Evolutionary conservation across 2,888 invertebrate species (phyloP).

Genomic region (Hydriomena furcata): DNA sequence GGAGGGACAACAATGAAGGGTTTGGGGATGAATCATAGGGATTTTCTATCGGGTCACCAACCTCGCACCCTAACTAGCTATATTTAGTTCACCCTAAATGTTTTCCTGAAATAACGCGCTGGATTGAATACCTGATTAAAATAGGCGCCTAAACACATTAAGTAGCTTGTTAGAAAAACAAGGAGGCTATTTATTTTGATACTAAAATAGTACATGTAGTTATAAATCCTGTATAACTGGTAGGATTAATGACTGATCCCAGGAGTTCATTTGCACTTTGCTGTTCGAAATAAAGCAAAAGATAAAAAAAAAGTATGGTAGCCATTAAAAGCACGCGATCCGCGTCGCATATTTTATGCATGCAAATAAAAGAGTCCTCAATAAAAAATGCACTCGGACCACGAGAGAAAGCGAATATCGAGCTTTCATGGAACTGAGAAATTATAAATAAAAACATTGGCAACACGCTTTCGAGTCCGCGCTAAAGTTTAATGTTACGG

Average conservation of each 20-base stretch:
- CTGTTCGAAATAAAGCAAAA: conserved; percentile 42
- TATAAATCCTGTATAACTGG: conserved; percentile 20
- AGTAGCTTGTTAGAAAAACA: conserved; percentile 39
- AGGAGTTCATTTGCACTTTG: conserved; percentile 35
- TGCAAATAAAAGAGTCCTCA: conserved; percentile 49
- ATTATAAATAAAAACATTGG: conserved; percentile 41
- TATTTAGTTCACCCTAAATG: conserved; percentile 62
- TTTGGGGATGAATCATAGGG: conserved; percentile 79
- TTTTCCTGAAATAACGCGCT: conserved; percentile 45
- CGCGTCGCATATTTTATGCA: conserved; percentile 47
- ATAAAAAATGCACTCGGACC: conserved; percentile 49
- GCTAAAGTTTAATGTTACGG: conserved; percentile 52
- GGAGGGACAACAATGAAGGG: conserved; percentile 69
- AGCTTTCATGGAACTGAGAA: conserved; percentile 43
- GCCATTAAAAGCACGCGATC: conserved; percentile 42
- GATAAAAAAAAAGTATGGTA: too few relatives aligned
- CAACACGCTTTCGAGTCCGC: conserved; percentile 28
- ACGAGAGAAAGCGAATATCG: conserved; percentile 45
- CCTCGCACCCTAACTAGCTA: conserved; percentile 64
- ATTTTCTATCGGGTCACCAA: conserved; percentile 71
- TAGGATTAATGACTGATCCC: conserved; percentile 27
- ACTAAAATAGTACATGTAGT: conserved; percentile 30
- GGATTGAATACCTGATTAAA: conserved; percentile 43
- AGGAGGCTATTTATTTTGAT: conserved; percentile 38
- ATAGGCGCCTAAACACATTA: conserved; percentile 37